Evolutionary conservation across 2,113 vertebrate species (phyloP).

Genomic region (Epinephelus lanceolatus): DNA sequence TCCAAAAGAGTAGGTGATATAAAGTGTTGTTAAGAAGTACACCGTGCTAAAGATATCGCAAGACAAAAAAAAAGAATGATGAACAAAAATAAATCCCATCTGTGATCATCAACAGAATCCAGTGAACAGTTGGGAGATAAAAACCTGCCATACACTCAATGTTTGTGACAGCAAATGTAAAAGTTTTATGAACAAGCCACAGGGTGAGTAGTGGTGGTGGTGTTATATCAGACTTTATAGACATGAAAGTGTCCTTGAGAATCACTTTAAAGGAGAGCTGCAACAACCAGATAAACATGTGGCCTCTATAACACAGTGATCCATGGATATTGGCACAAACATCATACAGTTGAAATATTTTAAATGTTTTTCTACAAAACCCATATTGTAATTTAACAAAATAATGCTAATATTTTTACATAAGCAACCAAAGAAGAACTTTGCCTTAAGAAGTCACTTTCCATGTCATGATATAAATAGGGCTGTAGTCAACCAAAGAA

Average conservation of each 20-base stretch:
- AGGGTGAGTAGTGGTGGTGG: neutral
- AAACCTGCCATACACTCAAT: neutral
- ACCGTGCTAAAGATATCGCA: neutral
- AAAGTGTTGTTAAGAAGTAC: neutral
- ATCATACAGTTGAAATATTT: neutral
- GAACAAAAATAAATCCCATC: neutral
- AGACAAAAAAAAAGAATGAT: neutral
- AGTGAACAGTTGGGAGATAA: slow-evolving; percentile 5
- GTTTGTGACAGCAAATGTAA: slow-evolving; percentile 1
- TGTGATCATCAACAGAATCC: neutral
- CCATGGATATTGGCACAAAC: neutral
- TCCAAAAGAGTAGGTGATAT: neutral
- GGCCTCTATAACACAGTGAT: neutral
- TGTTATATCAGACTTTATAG: slow-evolving; percentile 3
- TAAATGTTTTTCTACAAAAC: neutral
- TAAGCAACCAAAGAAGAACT: neutral
- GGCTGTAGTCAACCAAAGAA: too few relatives aligned
- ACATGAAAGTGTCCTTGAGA: neutral
- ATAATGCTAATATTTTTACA: neutral
- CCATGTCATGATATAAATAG: too few relatives aligned
- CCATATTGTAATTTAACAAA: neutral
- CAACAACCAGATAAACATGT: neutral
- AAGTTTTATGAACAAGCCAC: neutral
- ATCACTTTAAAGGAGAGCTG: neutral
- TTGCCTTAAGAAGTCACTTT: neutral